A percentile compares a stretch with the other conserved stretches of the same genome.
Evolutionary conservation across 2,113 vertebrate species (phyloP).

Genomic region (Maccullochella peelii): DNA sequence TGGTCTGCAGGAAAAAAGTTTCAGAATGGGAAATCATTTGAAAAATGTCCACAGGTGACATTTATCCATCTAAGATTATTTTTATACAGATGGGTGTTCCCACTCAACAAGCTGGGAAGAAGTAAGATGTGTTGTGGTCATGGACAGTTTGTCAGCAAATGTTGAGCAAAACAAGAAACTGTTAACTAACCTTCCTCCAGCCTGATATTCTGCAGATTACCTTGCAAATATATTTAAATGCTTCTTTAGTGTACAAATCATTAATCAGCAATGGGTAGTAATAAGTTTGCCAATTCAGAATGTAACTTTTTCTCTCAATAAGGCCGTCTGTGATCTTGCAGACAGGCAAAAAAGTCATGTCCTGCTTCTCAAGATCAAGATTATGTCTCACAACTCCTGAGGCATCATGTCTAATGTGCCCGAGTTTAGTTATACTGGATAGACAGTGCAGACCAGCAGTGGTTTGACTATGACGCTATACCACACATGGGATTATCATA

Average conservation of each 20-base stretch:
- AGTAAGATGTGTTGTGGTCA: not conserved
- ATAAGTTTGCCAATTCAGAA: not conserved
- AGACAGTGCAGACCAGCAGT: not conserved
- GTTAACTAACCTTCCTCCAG: not conserved
- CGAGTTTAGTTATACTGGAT: not conserved
- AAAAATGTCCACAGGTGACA: not conserved
- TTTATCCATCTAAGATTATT: not conserved
- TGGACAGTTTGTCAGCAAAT: not conserved
- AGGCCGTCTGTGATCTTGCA: not conserved
- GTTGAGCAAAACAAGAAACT: not conserved
- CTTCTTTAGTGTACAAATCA: not conserved
- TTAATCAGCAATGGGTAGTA: not conserved
- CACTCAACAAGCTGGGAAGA: not conserved
- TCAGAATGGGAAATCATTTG: not conserved
- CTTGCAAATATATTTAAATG: not conserved
- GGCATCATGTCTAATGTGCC: not conserved
- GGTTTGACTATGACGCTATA: not conserved
- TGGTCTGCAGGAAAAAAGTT: not conserved
- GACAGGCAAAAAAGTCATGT: not conserved
- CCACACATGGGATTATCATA: not conserved
- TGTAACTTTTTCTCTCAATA: not conserved
- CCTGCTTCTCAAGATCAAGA: slow-evolving; percentile 7
- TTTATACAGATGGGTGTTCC: not conserved
- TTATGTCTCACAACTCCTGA: not conserved
- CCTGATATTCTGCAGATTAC: not conserved